Evolutionary conservation across 1,140 invertebrate species (phyloP), one percentile per base, ranked within the genome.

Genomic region (Leptonema lineaticorne): DNA sequence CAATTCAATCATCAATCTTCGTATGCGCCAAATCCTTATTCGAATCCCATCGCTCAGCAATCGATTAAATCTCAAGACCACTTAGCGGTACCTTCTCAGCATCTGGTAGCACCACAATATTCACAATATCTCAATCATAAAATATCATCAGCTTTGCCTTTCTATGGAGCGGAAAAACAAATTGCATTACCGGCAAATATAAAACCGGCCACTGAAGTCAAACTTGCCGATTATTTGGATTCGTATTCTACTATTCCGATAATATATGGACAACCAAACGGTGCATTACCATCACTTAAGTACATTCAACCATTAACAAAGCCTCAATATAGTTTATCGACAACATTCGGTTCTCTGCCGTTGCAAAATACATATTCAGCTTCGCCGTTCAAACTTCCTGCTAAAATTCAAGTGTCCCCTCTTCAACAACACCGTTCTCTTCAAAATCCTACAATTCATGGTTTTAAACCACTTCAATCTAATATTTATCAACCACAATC

Each of bases 401-500:
- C 46, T 2, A 71, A 71, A 68, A 11, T 60, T 62, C 58, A 63
- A 24, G 41, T 28, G 8, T 30, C 26, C 8, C 29, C 46, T 41
- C 50, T 27, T 50, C 29, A 29, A 30, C 20, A 29, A 1, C 60
- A 58, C 22, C 50, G 18, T 59, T 68, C 45, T 24, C 27, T 53
- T 9, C 29, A 46, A 28, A 7, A 30, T 37, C 8, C 4, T n/a
- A 28, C 28, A 22, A 2, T 45, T 5, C 20, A 53, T 3, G n/a
- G 30, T 14, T 66, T 37, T n/a, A 66, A 66, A 33, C 16, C 59
- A 2, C 7, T 69, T 37, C 46, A 33, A 24, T 53, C 71, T 8
- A 33, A 67, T 16, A 70, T 59, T 53, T 69, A 28, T 27, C 60
- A 60, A 18, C 71, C 71, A 4, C 71, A 72, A 69, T 50, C 67